Percentiles rank a stretch among this genome's conserved stretches.
phyloP scores from a whole-genome alignment of 2,888 invertebrate species.

The Deilephila porcellus region DNA sequence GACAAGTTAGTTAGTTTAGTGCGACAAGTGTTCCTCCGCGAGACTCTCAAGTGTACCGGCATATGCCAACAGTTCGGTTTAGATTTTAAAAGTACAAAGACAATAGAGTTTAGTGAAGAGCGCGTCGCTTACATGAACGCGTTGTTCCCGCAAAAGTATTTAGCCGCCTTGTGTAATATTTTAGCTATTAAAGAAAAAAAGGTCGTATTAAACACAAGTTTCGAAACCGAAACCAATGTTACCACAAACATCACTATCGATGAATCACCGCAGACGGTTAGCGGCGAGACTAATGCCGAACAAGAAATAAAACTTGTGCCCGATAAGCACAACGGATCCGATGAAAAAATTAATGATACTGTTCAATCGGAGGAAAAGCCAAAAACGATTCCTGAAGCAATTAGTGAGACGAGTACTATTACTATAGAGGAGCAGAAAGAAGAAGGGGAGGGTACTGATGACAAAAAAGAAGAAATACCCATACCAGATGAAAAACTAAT shows the following conservation, averaged over 20 bases:
- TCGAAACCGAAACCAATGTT: constrained; percentile 79
- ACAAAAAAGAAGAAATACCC: constrained; percentile 59
- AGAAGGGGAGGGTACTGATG: constrained; percentile 56
- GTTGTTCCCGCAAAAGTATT: constrained; percentile 87
- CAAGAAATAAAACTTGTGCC: constrained; percentile 68
- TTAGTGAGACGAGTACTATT: constrained; percentile 53
- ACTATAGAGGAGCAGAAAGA: constrained; percentile 64
- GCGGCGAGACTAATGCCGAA: constrained; percentile 67
- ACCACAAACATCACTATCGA: constrained; percentile 77
- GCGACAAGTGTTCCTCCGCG: constrained; percentile 84
- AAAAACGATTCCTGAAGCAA: constrained; percentile 49
- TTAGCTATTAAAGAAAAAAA: constrained; percentile 88
- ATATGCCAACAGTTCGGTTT: constrained; percentile 86
- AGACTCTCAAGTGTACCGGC: constrained; percentile 86
- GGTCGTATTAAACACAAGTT: constrained; percentile 87
- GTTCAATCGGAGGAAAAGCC: constrained; percentile 62
- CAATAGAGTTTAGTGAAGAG: constrained; percentile 76
- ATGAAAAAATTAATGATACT: constrained; percentile 68
- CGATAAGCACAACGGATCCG: constrained; percentile 65
- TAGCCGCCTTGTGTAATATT: constrained; percentile 92
- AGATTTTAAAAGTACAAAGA: constrained; percentile 85
- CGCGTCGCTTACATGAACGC: constrained; percentile 85
- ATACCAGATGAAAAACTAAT: constrained; percentile 57
- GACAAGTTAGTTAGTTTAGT: constrained; percentile 86
- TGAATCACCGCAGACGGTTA: constrained; percentile 63